Conservation (phyloP, 2,113 vertebrate species). For the Cavia porcellus region DNA sequence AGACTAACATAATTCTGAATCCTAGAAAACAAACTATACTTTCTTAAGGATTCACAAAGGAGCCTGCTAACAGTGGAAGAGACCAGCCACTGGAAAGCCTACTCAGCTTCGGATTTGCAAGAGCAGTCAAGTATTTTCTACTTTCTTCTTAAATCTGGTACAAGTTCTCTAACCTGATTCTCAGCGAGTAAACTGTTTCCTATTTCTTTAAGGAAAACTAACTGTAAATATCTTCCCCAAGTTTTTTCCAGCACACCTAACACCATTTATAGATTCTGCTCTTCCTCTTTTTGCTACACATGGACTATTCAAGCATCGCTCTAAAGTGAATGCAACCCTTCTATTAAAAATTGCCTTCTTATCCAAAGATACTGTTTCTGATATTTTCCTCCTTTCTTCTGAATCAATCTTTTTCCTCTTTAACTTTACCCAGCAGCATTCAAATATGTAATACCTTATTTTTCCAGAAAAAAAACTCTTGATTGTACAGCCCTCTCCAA, state of each 20-base stretch:
- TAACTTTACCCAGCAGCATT: neutral
- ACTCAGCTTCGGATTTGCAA: neutral
- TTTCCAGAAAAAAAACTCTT: neutral
- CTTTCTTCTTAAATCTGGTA: constrained; percentile 8
- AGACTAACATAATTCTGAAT: constrained; percentile 17
- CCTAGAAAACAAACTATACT: neutral
- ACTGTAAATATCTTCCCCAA: neutral
- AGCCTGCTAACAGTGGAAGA: constrained; percentile 4
- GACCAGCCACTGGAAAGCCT: neutral
- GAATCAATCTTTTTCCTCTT: neutral
- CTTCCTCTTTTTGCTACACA: neutral
- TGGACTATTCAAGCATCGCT: neutral
- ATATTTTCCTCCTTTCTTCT: neutral
- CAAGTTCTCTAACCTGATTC: neutral
- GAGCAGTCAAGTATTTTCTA: neutral
- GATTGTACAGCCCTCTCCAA: neutral
- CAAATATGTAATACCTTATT: neutral
- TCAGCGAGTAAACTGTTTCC: constrained; percentile 1
- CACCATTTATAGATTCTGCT: neutral
- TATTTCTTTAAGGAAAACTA: constrained; percentile 9
- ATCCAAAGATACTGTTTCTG: neutral
- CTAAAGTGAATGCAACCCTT: neutral
- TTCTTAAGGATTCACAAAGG: neutral
- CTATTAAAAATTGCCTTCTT: neutral
- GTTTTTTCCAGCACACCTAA: neutral